A percentile compares a stretch with the other conserved stretches of the same genome.
Evolutionary conservation across 2,888 invertebrate species (phyloP).

Genomic region (Hemicrepidius hirtus): DNA sequence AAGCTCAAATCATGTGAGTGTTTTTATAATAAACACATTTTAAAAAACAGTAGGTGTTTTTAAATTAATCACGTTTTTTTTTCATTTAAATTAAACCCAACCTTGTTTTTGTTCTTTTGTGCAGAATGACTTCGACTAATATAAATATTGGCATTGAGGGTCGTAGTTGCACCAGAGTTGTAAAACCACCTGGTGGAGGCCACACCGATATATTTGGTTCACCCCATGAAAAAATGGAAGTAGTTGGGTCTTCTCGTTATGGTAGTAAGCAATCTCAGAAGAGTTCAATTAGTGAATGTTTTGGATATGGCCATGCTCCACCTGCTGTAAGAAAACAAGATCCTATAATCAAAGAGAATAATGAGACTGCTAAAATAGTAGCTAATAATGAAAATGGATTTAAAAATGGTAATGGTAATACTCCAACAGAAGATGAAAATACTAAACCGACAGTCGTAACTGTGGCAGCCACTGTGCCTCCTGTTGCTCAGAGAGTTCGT

Average conservation of each 20-base stretch:
- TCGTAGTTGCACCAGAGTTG: constrained; percentile 69
- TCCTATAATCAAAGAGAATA: constrained; percentile 11
- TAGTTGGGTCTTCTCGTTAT: constrained; percentile 2
- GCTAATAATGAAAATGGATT: constrained; percentile 2
- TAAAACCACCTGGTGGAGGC: constrained; percentile 73
- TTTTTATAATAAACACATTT: constrained; percentile 6
- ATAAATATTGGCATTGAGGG: constrained; percentile 61
- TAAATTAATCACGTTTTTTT: constrained; percentile 12
- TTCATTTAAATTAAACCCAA: constrained; percentile 23
- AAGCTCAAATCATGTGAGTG: constrained; percentile 3
- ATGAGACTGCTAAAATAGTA: not conserved
- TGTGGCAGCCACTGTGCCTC: not conserved
- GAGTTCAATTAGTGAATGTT: constrained; percentile 41
- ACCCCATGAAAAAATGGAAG: constrained; percentile 38
- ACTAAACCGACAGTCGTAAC: constrained; percentile 20
- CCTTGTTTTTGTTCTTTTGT: not conserved
- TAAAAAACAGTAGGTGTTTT: constrained; percentile 4
- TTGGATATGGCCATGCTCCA: constrained; percentile 22
- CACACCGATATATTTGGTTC: constrained; percentile 70
- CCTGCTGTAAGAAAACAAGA: constrained; percentile 13
- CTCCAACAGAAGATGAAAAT: constrained; percentile 25
- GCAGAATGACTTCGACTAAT: constrained; percentile 62
- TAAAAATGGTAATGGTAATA: constrained; percentile 9
- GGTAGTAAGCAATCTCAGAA: constrained; percentile 35
- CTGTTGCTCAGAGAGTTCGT: constrained; percentile 56